Conservation (phyloP, 2,888 invertebrate species). For the Drosophila trichaetosa region DNA sequence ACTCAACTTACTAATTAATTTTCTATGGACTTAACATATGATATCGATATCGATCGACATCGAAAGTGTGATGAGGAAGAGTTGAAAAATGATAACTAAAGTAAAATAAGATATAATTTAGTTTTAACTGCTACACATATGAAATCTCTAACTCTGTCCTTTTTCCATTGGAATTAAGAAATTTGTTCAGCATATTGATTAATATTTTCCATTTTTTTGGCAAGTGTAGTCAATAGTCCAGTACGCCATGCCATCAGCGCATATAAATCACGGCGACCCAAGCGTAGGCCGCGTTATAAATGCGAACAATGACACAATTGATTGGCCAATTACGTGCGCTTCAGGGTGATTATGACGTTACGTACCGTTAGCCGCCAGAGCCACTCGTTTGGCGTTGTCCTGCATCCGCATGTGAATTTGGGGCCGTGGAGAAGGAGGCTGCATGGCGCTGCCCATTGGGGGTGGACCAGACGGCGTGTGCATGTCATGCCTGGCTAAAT, state of each 20-base stretch:
- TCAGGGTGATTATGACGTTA: conserved; percentile 83
- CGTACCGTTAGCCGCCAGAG: conserved; percentile 70
- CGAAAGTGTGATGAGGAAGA: neutral
- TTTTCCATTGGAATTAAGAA: neutral
- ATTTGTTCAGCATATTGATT: neutral
- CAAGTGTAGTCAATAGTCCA: conserved; percentile 20
- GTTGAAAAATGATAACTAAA: neutral
- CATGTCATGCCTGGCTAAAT: conserved; percentile 77
- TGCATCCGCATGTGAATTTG: conserved; percentile 20
- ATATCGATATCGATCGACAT: too few species aligned
- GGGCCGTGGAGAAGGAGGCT: neutral
- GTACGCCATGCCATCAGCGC: conserved; percentile 35
- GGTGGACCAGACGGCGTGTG: conserved; percentile 46
- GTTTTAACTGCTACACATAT: neutral
- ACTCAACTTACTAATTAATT: neutral
- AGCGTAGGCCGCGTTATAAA: conserved; percentile 75
- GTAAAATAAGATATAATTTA: neutral
- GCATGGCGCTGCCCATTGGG: conserved; percentile 16
- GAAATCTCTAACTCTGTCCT: neutral
- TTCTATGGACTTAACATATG: neutral
- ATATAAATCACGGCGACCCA: conserved; percentile 80
- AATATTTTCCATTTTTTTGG: neutral
- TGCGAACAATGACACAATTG: conserved; percentile 82
- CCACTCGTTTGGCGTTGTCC: conserved; percentile 42
- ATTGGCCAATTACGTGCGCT: conserved; percentile 85